Evolutionary conservation across 2,797 vertebrate species (phyloP).

Genomic region (Borostomias antarcticus): DNA sequence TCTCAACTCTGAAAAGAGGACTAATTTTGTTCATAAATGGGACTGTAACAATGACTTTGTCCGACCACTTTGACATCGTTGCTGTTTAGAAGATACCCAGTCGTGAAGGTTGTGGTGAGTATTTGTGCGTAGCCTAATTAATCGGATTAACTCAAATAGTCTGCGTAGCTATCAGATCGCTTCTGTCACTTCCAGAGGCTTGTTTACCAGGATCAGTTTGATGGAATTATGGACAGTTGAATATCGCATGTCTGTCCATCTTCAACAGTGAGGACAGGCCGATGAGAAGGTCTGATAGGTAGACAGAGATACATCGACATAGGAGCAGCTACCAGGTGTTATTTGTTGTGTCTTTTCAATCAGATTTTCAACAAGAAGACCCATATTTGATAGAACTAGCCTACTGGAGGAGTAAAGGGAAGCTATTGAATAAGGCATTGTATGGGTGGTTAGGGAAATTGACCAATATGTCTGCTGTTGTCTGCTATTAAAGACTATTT

Average conservation of each 20-base stretch:
- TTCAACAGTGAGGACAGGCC: too few species aligned
- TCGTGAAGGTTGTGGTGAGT: conserved; percentile 50
- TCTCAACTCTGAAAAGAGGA: conserved; percentile 10
- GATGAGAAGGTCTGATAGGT: too few species aligned
- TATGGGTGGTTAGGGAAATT: neutral
- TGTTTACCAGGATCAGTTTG: conserved; percentile 18
- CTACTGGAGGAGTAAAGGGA: neutral
- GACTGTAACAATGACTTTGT: conserved; percentile 25
- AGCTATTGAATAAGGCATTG: neutral
- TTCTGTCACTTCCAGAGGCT: neutral
- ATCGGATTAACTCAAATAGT: conserved; percentile 60
- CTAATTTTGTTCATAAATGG: conserved; percentile 23
- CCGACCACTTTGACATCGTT: neutral
- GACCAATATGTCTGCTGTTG: neutral
- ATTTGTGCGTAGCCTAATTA: conserved; percentile 51
- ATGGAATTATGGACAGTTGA: neutral
- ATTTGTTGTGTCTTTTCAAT: too few species aligned
- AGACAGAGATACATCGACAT: too few species aligned
- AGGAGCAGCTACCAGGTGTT: too few species aligned
- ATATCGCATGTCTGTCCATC: neutral
- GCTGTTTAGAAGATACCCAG: conserved; percentile 15
- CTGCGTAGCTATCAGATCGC: conserved; percentile 28
- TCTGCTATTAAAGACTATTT: neutral
- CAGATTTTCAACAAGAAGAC: too few species aligned
- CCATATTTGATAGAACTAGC: too few species aligned